Base-by-base conservation (phyloP, 2,797 vertebrate genomes). In the Gastrophryne carolinensis region DNA sequence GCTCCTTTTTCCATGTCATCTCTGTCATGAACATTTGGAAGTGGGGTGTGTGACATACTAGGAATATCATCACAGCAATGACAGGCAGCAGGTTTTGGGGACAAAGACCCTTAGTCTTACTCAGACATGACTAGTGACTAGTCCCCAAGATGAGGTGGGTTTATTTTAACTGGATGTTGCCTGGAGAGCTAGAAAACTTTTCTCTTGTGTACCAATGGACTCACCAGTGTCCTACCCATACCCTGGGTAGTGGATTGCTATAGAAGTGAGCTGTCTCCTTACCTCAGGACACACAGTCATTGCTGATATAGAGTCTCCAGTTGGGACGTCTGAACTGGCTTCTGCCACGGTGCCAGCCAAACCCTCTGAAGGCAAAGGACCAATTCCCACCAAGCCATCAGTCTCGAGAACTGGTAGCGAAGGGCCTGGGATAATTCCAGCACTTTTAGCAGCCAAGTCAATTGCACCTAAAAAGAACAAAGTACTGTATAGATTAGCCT, bases 401-500 rank as follows among this genome's bases (percentile, higher is more conserved):
- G 91, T 27, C 3, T 91, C 91, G 54, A 91, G 79, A 52, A 94
- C 90, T 23, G 82, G 90, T 72, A 94, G 76, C 3, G 95, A 91
- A 80, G 93, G 94, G 68, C 87, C 90, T 1, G 97, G 96, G 73
- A 99, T 97, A 83, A 99, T 99, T 61, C 98, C 98, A 11, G 98
- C 97, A 82, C 94, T 95, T 80, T 96, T 96, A n/a, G 97, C 97
- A 66, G 97, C 97, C 81, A 97, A 85, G 83, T 96, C 96, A 5
- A 99, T 95, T 75, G 97, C 94, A 89, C 96, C 98, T 99, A 9
- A 49, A 29, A 30, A 50, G 2, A 30, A 8, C 1, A 34, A 8
- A 32, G 9, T 1, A 19, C n/a, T n/a, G n/a, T n/a, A n/a, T n/a
- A n/a, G n/a, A n/a, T n/a, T n/a, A n/a, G n/a, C n/a, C n/a, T n/a